phyloP scores from a whole-genome alignment of 2,113 vertebrate species.

The Empidonax alnorum region DNA sequence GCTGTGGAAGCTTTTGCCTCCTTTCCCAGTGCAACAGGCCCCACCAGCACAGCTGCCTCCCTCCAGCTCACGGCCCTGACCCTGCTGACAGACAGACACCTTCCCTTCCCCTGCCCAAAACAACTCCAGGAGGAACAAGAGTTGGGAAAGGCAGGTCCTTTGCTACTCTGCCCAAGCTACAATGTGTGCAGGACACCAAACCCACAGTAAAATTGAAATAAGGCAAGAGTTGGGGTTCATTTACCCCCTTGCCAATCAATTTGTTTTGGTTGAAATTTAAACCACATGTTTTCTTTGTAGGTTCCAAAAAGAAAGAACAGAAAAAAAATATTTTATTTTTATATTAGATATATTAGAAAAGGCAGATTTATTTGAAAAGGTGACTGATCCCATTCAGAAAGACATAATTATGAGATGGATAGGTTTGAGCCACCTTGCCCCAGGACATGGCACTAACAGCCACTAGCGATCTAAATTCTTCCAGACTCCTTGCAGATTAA shows the following conservation, averaged over 20 bases:
- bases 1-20: not conserved
- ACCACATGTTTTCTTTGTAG: not conserved
- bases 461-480: not conserved
- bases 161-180: not conserved
- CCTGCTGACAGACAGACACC: no score
- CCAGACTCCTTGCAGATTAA: not conserved
- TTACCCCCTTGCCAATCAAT: no score
- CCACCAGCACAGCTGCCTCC: not conserved
- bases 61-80: not conserved
- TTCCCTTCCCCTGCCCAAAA: not conserved
- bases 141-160: not conserved
- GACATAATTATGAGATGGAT: not conserved
- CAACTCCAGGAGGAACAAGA: not conserved
- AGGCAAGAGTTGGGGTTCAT: not conserved
- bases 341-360: not conserved
- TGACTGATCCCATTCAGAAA: not conserved
- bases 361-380: not conserved
- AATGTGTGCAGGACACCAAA: not conserved
- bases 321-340: not conserved
- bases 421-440: not conserved
- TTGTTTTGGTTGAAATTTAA: not conserved
- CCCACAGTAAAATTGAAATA: not conserved
- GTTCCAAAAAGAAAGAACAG: not conserved
- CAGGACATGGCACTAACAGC: not conserved
- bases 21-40: not conserved